Evolutionary conservation across 2,113 vertebrate genomes (phyloP), one percentile per base, ranked within the genome.

Genomic region (Sylvia atricapilla): DNA sequence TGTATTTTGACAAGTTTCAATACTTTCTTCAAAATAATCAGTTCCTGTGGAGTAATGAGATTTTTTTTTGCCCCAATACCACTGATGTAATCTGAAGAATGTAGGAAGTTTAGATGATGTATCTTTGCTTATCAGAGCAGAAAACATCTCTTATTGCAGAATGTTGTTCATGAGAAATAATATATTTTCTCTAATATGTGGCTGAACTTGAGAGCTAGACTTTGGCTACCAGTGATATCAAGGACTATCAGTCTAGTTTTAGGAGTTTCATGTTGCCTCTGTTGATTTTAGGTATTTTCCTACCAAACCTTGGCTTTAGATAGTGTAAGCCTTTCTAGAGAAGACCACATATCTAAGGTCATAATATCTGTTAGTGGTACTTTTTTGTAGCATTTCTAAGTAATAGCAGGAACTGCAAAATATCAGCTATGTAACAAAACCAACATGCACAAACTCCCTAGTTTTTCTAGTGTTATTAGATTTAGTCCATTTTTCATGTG

Each of bases 71-170:
- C 84, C 64, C 49, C 64, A 94, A 66, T 90, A 53, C 41, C 75
- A 79, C 47, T 83, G 94, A 94, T 96, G 44, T 46, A 96, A 96
- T 97, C 95, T 97, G 89, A 75, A 95, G 87, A 93, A 87, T 60
- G 78, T 82, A 74, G 94, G 83, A 90, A 87, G 75, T 33, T 79
- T 39, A 53, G 75, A 86, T 96, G 93, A 77, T 73, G 82, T 60
- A 11, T 84, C 46, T 93, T 85, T 59, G 59, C 52, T 84, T 90
- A 85, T 82, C 58, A 76, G 55, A 75, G 41, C 58, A 87, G 63
- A 88, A 94, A 89, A 85, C 50, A 20, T 73, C n/a, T 68, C 66
- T 87, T 95, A 76, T 69, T 97, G 68, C 64, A 30, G 63, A 68
- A 76, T 95, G n/a, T 77, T 96, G 83, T 95, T 94, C 59, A 58